Evolutionary conservation across 1,140 invertebrate genomes (phyloP).

Genomic region (Lutraria rhynchaena): DNA sequence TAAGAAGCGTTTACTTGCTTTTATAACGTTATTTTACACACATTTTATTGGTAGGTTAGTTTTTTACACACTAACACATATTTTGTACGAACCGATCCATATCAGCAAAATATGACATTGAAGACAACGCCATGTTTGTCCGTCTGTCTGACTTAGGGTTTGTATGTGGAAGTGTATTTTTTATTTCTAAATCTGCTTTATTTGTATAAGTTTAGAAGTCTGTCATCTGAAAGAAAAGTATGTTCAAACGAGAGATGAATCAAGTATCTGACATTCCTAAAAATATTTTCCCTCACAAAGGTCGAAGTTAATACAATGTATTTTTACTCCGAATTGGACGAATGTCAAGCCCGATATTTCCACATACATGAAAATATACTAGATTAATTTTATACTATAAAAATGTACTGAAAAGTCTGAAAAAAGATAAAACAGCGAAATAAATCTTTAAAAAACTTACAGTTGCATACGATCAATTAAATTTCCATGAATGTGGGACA

Average conservation of each 20-base stretch:
- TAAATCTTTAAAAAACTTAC: neutral
- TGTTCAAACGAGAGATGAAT: too few species aligned
- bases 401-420: too few species aligned
- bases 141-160: too few species aligned
- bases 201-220: neutral
- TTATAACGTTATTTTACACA: neutral
- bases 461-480: slow-evolving; percentile 14
- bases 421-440: neutral
- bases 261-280: too few species aligned
- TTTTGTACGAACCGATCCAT: slow-evolving; percentile 17
- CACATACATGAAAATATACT: too few species aligned
- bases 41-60: neutral
- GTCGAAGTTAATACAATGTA: too few species aligned
- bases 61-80: neutral
- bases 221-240: neutral
- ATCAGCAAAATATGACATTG: slow-evolving; percentile 35
- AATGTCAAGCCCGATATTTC: too few species aligned
- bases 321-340: too few species aligned
- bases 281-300: too few species aligned
- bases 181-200: neutral
- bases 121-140: slow-evolving; percentile 41
- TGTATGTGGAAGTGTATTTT: too few species aligned
- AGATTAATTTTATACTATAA: too few species aligned
- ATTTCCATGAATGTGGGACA: slow-evolving; percentile 21
- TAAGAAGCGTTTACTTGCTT: neutral